Evolutionary conservation across 2,113 vertebrate genomes (phyloP), one percentile per base, ranked within the genome.

Genomic region (Alexandromys fortis): DNA sequence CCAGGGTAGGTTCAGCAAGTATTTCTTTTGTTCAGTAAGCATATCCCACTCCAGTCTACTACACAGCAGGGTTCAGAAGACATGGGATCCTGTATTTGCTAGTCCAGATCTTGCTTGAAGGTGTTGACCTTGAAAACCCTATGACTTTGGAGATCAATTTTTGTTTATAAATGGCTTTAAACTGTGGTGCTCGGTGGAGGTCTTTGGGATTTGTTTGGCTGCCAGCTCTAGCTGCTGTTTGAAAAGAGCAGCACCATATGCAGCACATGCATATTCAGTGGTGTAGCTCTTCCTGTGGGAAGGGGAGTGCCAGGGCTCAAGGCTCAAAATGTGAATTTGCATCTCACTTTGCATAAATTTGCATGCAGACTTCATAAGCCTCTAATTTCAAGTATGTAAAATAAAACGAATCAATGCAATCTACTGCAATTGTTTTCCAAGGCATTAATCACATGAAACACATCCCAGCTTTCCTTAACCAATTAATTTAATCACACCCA

Each of bases 311-410:
- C 90, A 86, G 73, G 82, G 90, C 95, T 96, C 94, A 91, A 86
- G 96, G 96, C 42, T 98, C 86, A 96, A 95, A 97, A 94, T 95
- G 92, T 98, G 89, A 97, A 98, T 97, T 97, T 97, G 96, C 96
- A 98, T 97, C 78, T n/a, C 78, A 70, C 73, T 97, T 97, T 97
- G 96, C 97, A 98, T 98, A 97, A 97, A 98, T 98, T 98, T 98
- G 96, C 97, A 98, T 98, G 90, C 17, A 96, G 73, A 87, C 97
- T 96, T 94, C 96, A 97, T 94, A 97, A 96, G 94, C 90, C 90
- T 97, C 89, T 97, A 97, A 97, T 97, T 98, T 97, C 97, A 96
- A 97, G 96, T 97, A 96, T 95, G 95, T 96, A 97, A 97, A 97
- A 98, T 97, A 97, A 98, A 96, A 95, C 7, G 76, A 97, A 97